Conservation (phyloP, 2,113 vertebrate species). For the Chaetorhynchus papuensis region DNA sequence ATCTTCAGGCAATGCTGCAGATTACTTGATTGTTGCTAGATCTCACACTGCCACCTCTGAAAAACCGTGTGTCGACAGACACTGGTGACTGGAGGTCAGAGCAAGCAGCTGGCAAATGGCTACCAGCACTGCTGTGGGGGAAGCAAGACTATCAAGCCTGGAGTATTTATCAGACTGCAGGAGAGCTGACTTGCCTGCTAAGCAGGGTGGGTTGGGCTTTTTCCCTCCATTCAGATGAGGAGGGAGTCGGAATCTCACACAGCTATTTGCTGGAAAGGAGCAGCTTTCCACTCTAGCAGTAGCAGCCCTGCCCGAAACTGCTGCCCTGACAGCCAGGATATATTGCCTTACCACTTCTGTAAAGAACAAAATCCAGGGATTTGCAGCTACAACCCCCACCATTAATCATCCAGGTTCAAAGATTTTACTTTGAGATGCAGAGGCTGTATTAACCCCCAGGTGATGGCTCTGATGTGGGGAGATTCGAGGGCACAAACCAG, state of each 20-base stretch:
- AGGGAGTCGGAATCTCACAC: background rate
- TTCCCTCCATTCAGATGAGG: background rate
- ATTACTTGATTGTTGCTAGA: background rate
- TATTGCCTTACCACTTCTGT: background rate
- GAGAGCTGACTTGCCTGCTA: conserved; percentile 46
- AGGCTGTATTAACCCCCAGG: background rate
- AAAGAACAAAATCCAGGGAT: background rate
- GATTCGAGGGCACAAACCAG: background rate
- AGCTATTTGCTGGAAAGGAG: conserved; percentile 9
- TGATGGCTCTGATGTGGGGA: background rate
- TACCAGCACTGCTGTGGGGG: background rate
- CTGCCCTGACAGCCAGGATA: conserved; percentile 28
- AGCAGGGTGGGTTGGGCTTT: background rate
- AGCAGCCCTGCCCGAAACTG: background rate
- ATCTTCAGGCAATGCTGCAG: background rate
- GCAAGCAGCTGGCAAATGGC: conserved; percentile 35
- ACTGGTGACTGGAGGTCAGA: background rate
- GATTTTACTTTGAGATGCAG: background rate
- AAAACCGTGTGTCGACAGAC: background rate
- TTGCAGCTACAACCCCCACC: background rate
- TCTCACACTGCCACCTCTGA: background rate
- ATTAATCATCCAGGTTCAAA: background rate
- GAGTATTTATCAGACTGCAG: conserved; percentile 32
- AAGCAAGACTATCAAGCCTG: background rate
- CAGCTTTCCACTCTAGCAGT: background rate